Base-by-base conservation (phyloP, 2,113 vertebrate species). In the Triplophysa rosa region DNA sequence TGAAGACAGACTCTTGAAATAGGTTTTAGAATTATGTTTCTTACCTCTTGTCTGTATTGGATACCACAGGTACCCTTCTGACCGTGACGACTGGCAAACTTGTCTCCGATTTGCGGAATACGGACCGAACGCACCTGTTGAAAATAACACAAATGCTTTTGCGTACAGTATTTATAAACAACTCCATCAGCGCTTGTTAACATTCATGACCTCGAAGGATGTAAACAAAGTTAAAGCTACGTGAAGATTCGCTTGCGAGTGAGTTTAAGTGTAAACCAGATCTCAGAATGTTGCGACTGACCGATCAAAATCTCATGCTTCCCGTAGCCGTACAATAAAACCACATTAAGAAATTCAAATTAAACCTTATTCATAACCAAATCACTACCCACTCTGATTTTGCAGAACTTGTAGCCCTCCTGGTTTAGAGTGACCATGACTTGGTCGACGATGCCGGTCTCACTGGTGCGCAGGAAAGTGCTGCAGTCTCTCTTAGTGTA, bases 371-470 rank as follows among this genome's bases (percentile, higher is more conserved):
- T 47, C 5, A 71, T 24, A 71, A 17, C 21, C 3, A 37, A 59
- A 61, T 42, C 12, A 24, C 14, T n/a, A 17, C 62, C 19, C 82
- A 99, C 98, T 92, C 97, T 91, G 74, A 99, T 99, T 90, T 99
- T 99, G 91, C 98, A 99, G 92, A 99, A 99, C 84, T 99, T 99
- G 90, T 99, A 99, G 19, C 98, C 98, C 87, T 99, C 97, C 89
- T 99, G 97, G 89, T 99, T 99, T 49, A 99, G 95, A 0, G 98
- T 99, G 26, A 99, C 96, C 97, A 99, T 99, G 72, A 99, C 98
- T 88, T 99, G 98, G 87, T 99, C 98, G n/a, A 99, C 98, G 52
- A 99, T 99, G 8, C 98, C 98, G 0, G 98, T 99, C 90, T 99
- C 98, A 0, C 97, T 98, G 8, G 98, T 99, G 4, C 98, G 93